A percentile compares a stretch with the other conserved stretches of the same genome.
Evolutionary conservation across 2,113 vertebrate genomes (phyloP).

Genomic region (Hystrix brachyura): DNA sequence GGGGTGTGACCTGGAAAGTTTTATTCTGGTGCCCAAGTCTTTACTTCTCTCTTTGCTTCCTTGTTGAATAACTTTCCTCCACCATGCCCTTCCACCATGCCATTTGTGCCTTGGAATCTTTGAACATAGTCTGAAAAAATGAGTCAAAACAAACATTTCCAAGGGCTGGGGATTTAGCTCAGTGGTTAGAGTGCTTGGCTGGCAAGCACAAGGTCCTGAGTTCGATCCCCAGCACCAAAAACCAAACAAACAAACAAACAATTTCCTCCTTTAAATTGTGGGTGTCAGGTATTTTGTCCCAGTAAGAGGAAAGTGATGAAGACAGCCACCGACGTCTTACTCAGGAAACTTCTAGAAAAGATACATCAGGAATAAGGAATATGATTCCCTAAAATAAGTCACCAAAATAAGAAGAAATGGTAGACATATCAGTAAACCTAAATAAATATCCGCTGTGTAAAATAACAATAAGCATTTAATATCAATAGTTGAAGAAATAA

Average conservation of each 20-base stretch:
- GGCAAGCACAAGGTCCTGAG: no score
- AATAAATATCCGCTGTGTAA: not conserved
- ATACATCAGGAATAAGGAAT: not conserved
- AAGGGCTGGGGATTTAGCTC: no score
- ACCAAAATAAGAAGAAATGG: not conserved
- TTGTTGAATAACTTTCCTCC: not conserved
- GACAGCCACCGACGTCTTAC: not conserved
- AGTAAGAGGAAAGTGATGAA: not conserved
- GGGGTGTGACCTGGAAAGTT: not conserved
- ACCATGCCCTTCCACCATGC: not conserved
- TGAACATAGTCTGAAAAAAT: not conserved
- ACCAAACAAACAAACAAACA: not conserved
- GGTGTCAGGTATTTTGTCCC: not conserved
- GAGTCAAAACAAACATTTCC: not conserved
- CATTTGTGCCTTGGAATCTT: not conserved
- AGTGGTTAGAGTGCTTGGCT: no score
- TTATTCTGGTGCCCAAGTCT: not conserved
- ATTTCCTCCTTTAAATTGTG: not conserved
- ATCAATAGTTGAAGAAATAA: not conserved
- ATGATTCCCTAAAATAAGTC: not conserved
- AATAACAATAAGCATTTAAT: constrained; percentile 22
- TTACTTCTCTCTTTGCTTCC: not conserved
- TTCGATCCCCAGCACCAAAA: no score
- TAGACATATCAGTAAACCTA: not conserved
- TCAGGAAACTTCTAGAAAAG: constrained; percentile 5